Conservation (phyloP, 2,797 vertebrate species). For the Characodon lateralis region DNA sequence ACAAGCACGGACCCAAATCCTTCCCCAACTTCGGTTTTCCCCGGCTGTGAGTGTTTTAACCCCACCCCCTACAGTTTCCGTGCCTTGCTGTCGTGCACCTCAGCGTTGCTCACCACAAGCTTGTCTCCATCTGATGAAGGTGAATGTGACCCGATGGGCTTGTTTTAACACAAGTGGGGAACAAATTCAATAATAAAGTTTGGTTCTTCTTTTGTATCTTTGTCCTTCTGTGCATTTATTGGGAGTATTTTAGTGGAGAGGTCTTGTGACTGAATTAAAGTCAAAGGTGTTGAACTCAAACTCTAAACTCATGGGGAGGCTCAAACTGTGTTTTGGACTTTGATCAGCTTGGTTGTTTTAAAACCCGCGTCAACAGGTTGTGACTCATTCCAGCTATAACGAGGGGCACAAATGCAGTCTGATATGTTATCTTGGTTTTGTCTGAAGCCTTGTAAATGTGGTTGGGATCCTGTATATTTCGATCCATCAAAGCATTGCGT, state of each 20-base stretch:
- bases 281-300: neutral
- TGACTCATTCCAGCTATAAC: constrained; percentile 23
- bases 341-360: constrained; percentile 39
- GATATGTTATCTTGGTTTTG: neutral
- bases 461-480: neutral
- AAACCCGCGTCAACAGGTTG: constrained; percentile 3
- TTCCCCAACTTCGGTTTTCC: neutral
- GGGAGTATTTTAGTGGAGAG: neutral
- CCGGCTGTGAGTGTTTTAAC: constrained; percentile 20
- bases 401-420: neutral
- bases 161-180: constrained; percentile 67
- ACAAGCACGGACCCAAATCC: neutral
- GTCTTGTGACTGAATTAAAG: constrained; percentile 8
- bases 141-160: constrained; percentile 67
- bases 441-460: neutral
- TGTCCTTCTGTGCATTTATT: constrained; percentile 45
- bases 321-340: constrained; percentile 26
- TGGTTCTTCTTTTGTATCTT: constrained; percentile 76
- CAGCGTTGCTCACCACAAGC: constrained; percentile 55
- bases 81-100: constrained; percentile 79
- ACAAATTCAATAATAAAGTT: constrained; percentile 83
- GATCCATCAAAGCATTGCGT: neutral
- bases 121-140: constrained; percentile 71
- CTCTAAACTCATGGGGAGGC: neutral
- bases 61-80: constrained; percentile 46